Percentiles rank a stretch among this genome's conserved stretches.
Conservation (phyloP, 2,113 vertebrate species). For the Elephantulus edwardii region DNA sequence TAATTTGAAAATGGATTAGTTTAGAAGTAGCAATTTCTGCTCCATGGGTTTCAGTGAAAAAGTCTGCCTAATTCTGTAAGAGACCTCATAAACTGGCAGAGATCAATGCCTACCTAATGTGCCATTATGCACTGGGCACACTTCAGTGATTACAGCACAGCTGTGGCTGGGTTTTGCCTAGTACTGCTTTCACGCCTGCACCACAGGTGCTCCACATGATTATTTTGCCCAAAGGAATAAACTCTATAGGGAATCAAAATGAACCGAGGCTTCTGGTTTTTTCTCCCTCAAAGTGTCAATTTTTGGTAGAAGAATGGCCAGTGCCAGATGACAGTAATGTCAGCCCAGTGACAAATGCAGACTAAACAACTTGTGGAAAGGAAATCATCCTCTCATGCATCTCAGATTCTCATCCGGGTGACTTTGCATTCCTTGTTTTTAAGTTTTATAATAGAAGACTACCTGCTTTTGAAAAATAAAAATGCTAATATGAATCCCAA, state of each 20-base stretch:
- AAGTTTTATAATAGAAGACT: neutral
- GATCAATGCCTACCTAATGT: slow-evolving; percentile 86
- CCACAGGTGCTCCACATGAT: slow-evolving; percentile 76
- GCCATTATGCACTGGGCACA: slow-evolving; percentile 83
- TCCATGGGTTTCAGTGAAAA: slow-evolving; percentile 78
- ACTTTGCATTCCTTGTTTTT: neutral
- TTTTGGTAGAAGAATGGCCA: slow-evolving; percentile 50
- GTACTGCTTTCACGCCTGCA: slow-evolving; percentile 64
- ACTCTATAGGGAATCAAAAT: slow-evolving; percentile 71
- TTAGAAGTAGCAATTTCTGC: slow-evolving; percentile 84
- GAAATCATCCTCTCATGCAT: neutral
- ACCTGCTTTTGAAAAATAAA: neutral
- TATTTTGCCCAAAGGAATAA: slow-evolving; percentile 76
- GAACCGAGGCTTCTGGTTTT: slow-evolving; percentile 20
- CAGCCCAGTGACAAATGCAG: neutral
- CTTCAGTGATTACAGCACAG: slow-evolving; percentile 77
- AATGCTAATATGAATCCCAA: neutral
- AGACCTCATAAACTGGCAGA: slow-evolving; percentile 83
- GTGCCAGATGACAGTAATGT: slow-evolving; percentile 14
- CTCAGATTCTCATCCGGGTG: no score
- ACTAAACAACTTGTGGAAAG: neutral
- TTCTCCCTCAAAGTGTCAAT: slow-evolving; percentile 31
- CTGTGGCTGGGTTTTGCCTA: slow-evolving; percentile 71
- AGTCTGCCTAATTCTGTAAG: slow-evolving; percentile 76
- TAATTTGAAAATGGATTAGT: slow-evolving; percentile 86